These are phyloP conservation scores for Lepidocyrtinus sp. DNA, from an alignment of 2,888 invertebrate genomes.

Conservation along the genomic window DNA sequence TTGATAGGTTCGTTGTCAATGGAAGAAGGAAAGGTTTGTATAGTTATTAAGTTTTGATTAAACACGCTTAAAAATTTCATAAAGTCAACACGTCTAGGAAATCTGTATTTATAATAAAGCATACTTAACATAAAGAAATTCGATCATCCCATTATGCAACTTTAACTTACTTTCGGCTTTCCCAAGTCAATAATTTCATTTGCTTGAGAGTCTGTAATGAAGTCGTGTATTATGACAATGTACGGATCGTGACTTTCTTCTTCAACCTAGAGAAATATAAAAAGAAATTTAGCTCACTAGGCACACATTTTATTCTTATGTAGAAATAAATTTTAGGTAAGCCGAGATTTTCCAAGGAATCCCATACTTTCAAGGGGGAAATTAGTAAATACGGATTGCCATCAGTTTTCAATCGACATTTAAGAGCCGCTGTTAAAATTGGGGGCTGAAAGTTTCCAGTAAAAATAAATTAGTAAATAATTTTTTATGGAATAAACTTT, in stretches of 20 bases:
- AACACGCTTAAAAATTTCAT: too few species aligned
- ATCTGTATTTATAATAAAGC: too few species aligned
- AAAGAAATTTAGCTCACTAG: too few species aligned
- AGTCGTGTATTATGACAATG: constrained; percentile 71
- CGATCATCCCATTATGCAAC: too few species aligned
- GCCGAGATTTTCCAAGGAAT: too few species aligned
- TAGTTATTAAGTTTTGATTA: not conserved
- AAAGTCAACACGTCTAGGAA: too few species aligned
- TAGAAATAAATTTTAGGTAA: constrained; percentile 16
- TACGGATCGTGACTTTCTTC: constrained; percentile 70
- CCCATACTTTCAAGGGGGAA: constrained; percentile 66
- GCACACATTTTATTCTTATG: too few species aligned
- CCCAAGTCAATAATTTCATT: constrained; percentile 69
- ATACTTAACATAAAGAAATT: too few species aligned
- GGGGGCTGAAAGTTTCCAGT: constrained; percentile 56
- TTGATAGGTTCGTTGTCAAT: not conserved
- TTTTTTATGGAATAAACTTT: constrained; percentile 10
- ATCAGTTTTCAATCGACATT: constrained; percentile 60
- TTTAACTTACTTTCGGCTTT: constrained; percentile 70
- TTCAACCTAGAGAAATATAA: constrained; percentile 70
- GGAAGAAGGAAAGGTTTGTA: not conserved
- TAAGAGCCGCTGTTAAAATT: constrained; percentile 59
- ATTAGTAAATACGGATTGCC: constrained; percentile 61
- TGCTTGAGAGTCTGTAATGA: constrained; percentile 69
- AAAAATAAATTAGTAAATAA: too few species aligned